These are phyloP conservation scores for Phaonia tiefii DNA, from an alignment of 2,888 invertebrate species.

Conservation along the genomic window DNA sequence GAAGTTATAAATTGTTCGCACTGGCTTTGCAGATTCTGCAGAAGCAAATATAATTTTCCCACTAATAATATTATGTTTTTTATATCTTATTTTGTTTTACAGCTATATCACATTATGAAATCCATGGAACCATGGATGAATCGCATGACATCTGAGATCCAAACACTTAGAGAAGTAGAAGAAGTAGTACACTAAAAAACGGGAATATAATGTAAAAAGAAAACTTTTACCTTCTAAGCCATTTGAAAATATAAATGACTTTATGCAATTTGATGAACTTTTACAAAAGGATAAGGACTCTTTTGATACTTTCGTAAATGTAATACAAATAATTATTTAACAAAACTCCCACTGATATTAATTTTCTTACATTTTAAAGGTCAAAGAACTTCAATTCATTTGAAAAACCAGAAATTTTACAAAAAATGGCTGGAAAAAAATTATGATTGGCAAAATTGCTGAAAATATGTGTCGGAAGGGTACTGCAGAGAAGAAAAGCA, in stretches of 20 bases:
- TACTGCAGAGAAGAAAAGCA: conserved; percentile 7
- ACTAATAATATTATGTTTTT: neutral
- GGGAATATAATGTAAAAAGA: neutral
- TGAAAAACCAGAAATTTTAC: neutral
- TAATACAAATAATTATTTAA: neutral
- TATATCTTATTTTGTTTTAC: neutral
- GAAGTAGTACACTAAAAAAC: neutral
- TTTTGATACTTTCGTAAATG: neutral
- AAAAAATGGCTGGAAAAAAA: conserved; percentile 1
- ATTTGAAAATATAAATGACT: neutral
- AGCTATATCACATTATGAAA: conserved; percentile 4
- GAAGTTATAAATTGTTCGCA: conserved; percentile 1
- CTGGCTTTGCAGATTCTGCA: neutral
- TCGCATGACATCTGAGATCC: conserved; percentile 7
- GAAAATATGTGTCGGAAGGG: conserved; percentile 43
- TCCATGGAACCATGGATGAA: conserved; percentile 1
- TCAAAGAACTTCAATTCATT: neutral
- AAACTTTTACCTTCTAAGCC: neutral
- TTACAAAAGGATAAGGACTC: neutral
- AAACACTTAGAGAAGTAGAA: neutral
- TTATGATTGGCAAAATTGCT: conserved; percentile 23
- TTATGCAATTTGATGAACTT: conserved; percentile 7
- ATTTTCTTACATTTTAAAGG: neutral
- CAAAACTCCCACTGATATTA: neutral
- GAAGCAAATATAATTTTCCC: conserved; percentile 1